Evolutionary conservation across 2,797 vertebrate genomes (phyloP).

Genomic region (Chaetophractus vellerosus): DNA sequence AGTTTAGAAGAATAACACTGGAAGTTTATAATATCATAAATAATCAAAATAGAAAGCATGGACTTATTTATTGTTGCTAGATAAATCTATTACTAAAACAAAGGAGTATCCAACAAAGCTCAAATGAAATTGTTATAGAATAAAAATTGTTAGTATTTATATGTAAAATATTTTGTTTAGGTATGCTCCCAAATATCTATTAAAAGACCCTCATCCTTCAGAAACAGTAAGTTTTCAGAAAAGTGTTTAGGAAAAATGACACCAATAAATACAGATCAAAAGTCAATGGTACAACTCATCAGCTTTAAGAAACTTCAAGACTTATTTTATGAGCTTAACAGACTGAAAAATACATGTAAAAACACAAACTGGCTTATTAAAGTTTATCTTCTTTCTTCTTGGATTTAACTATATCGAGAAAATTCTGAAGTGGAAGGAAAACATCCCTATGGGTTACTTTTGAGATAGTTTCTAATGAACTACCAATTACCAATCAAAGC

Average conservation of each 20-base stretch:
- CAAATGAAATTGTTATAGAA: slow-evolving; percentile 53
- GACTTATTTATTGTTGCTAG: slow-evolving; percentile 4
- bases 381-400: neutral
- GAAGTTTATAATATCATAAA: slow-evolving; percentile 41
- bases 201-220: neutral
- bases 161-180: neutral
- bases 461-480: slow-evolving; percentile 60
- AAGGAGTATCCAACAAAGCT: neutral
- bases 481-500: slow-evolving; percentile 59
- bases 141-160: slow-evolving; percentile 50
- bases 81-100: slow-evolving; percentile 35
- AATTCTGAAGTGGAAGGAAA: slow-evolving; percentile 67
- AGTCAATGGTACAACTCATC: slow-evolving; percentile 2
- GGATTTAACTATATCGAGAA: neutral
- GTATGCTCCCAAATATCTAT: slow-evolving; percentile 12
- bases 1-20: slow-evolving; percentile 31
- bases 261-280: slow-evolving; percentile 45
- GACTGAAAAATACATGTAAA: slow-evolving; percentile 36
- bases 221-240: neutral
- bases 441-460: slow-evolving; percentile 42
- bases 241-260: slow-evolving; percentile 36
- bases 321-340: slow-evolving; percentile 32
- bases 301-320: slow-evolving; percentile 45
- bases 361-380: slow-evolving; percentile 53
- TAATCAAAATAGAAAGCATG: slow-evolving; percentile 57